Percentiles rank a stretch among this genome's conserved stretches.
These are phyloP conservation scores for Eretmochelys imbricata DNA, from an alignment of 2,113 vertebrate genomes.

Conservation along the genomic window DNA sequence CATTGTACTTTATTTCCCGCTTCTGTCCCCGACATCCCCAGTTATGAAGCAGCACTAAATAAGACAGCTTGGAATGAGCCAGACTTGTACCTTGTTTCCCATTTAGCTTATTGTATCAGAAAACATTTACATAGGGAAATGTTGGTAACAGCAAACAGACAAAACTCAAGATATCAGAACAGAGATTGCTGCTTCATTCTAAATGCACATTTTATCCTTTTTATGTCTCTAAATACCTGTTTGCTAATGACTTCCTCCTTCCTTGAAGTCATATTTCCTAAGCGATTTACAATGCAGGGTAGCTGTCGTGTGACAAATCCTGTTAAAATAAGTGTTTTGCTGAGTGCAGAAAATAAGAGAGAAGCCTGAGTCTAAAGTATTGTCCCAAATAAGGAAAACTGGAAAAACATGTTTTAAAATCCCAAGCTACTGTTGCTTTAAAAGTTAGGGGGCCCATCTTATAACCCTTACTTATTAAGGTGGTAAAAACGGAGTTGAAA, in stretches of 20 bases:
- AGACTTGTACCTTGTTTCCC: not conserved
- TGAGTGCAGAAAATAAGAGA: not conserved
- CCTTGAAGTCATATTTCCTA: slow-evolving; percentile 55
- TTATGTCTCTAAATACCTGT: slow-evolving; percentile 16
- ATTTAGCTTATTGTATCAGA: slow-evolving; percentile 39
- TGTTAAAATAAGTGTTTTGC: slow-evolving; percentile 38
- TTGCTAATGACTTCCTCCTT: slow-evolving; percentile 23
- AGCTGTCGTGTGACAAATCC: slow-evolving; percentile 9
- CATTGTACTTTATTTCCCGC: not conserved
- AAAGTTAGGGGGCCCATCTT: not conserved
- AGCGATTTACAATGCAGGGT: not conserved
- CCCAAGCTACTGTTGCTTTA: slow-evolving; percentile 12
- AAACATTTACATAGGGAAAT: slow-evolving; percentile 59
- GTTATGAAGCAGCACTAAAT: slow-evolving; percentile 37
- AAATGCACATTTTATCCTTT: slow-evolving; percentile 37
- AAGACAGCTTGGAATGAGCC: slow-evolving; percentile 43
- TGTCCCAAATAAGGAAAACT: slow-evolving; percentile 47
- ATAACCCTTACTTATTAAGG: not conserved
- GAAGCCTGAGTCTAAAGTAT: slow-evolving; percentile 38
- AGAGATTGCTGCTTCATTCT: slow-evolving; percentile 38
- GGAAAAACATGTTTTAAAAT: slow-evolving; percentile 1
- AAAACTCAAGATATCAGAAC: slow-evolving; percentile 38
- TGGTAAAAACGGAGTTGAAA: not conserved
- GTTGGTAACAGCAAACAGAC: slow-evolving; percentile 48
- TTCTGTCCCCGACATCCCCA: not conserved